phyloP scores from a whole-genome alignment of 2,113 vertebrate genomes.

The Mesitornis unicolor region DNA sequence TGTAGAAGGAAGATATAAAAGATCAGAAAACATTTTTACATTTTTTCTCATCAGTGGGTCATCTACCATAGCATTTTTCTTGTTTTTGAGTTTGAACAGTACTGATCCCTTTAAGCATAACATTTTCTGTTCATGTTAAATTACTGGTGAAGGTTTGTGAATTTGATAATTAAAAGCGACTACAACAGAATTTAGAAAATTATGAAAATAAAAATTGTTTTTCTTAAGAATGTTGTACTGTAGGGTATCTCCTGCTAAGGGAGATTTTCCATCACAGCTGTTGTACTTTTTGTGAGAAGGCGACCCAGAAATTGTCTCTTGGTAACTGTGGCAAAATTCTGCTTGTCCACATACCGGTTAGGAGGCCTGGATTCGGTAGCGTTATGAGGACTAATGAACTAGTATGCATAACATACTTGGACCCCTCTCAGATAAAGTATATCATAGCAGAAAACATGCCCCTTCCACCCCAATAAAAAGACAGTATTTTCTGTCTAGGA shows the following conservation, averaged over 20 bases:
- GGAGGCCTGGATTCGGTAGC: background rate
- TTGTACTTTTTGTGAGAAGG: background rate
- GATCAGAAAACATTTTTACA: background rate
- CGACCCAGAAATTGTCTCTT: background rate
- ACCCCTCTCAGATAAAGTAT: background rate
- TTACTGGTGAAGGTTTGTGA: background rate
- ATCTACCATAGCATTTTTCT: background rate
- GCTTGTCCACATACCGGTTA: background rate
- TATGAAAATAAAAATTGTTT: background rate
- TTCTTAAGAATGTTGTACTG: background rate
- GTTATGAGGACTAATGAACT: background rate
- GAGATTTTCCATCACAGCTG: background rate
- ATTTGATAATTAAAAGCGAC: conserved; percentile 34
- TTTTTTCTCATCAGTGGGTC: background rate
- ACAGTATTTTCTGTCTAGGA: background rate
- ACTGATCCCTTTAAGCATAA: background rate
- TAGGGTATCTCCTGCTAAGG: background rate
- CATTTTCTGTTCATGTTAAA: background rate
- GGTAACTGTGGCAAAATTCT: background rate
- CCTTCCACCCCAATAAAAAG: no score
- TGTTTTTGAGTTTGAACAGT: background rate
- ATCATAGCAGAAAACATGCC: background rate
- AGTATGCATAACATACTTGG: background rate
- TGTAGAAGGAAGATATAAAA: background rate
- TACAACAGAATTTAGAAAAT: background rate